Evolutionary conservation across 2,113 vertebrate species (phyloP), one percentile per base, ranked within the genome.

Genomic region (Rhabdomys dilectus): DNA sequence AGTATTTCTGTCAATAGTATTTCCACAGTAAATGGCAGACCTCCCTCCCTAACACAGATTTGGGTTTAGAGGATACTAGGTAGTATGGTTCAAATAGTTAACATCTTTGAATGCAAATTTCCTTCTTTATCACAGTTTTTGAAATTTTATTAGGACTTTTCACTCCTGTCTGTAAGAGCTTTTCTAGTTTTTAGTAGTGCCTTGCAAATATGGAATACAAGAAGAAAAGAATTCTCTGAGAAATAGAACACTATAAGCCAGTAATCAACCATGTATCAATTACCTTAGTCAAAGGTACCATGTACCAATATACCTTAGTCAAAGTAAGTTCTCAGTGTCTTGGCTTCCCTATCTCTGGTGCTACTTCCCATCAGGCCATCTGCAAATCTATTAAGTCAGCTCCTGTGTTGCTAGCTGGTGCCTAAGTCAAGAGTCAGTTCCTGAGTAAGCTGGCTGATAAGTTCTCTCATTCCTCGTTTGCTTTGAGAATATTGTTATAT

Each of bases 61-160:
- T 94, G 36, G 8, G 7, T 66, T 91, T 96, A 91, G 89, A 89
- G 5, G 19, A 89, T 9, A 26, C 31, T 89, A 81, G 24, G 19
- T 45, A 21, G 7, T 85, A 51, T 91, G 19, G 70, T 56, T 93
- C 26, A 93, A 81, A 82, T 76, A 34, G 31, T 8, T 3, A n/a
- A 22, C 29, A 48, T 19, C 19, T 45, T 13, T 86, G n/a, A 92
- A 48, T 93, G 3, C 92, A 77, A 82, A 75, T 48, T 90, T 81
- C 29, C 53, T 72, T 77, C 22, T 56, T 73, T 92, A 60, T 88
- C n/a, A 93, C 26, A 36, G 9, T 51, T 6, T 76, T 29, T 91
- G 70, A 94, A 81, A 89, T 82, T 93, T 78, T 78, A 45, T 75
- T 89, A 92, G 85, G 36, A 88, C 51, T 91, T 91, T 1, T 81